phyloP scores from a whole-genome alignment of 2,113 vertebrate species.

The Thamnaconus septentrionalis region DNA sequence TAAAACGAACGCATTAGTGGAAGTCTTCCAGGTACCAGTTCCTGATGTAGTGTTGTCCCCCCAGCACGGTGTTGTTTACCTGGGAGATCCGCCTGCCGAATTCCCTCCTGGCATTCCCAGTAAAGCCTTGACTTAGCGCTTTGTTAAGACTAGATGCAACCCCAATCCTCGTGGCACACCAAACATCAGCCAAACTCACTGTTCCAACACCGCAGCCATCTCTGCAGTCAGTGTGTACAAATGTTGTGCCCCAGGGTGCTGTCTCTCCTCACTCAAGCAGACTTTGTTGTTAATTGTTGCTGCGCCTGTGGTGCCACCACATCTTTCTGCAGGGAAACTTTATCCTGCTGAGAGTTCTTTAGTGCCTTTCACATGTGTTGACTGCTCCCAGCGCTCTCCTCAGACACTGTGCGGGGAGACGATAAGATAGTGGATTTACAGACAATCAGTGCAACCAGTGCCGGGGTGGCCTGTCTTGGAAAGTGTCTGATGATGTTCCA shows the following conservation, averaged over 20 bases:
- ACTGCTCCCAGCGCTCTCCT: background rate
- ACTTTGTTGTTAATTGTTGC: conserved; percentile 33
- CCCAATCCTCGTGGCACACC: conserved; percentile 51
- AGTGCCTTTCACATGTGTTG: background rate
- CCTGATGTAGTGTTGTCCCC: conserved; percentile 23
- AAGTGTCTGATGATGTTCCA: background rate
- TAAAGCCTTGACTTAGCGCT: conserved; percentile 59
- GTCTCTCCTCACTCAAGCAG: conserved; percentile 15
- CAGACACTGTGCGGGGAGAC: background rate
- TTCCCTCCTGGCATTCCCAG: conserved; percentile 49
- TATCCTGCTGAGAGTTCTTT: background rate
- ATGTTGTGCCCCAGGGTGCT: conserved; percentile 9
- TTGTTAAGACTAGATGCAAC: conserved; percentile 51
- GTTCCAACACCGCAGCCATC: conserved; percentile 46
- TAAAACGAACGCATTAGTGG: conserved; percentile 57
- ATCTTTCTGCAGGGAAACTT: conserved; percentile 13
- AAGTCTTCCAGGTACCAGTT: conserved; percentile 47
- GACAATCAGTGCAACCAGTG: background rate
- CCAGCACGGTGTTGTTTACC: conserved; percentile 27
- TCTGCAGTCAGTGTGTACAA: conserved; percentile 24
- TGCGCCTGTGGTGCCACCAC: conserved; percentile 3
- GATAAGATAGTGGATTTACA: background rate
- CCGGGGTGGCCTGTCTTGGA: background rate
- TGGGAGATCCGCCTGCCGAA: conserved; percentile 36
- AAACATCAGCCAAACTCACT: conserved; percentile 40